These are phyloP conservation scores for Muntiacus muntjak DNA, from an alignment of 2,113 vertebrate genomes.

Conservation along the genomic window DNA sequence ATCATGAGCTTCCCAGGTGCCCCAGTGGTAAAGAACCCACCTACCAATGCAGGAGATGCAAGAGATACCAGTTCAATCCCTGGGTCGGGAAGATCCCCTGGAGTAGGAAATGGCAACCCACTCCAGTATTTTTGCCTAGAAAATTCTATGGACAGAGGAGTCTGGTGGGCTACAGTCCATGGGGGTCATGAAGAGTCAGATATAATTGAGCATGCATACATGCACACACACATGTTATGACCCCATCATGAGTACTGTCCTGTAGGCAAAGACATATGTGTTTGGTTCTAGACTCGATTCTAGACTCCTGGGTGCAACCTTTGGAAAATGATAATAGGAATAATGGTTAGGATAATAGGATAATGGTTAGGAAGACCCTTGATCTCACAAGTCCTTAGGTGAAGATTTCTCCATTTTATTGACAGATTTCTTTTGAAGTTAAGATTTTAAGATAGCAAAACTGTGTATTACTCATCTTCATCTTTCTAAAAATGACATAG, in stretches of 20 bases:
- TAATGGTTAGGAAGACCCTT: neutral
- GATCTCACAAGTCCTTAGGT: neutral
- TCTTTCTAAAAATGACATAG: neutral
- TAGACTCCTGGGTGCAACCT: neutral
- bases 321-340: neutral
- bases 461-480: neutral
- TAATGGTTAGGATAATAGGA: neutral
- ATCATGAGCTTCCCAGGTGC: neutral
- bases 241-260: neutral
- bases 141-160: neutral
- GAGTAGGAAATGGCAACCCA: neutral
- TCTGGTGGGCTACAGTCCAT: neutral
- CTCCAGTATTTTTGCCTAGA: neutral
- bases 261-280: neutral
- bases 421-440: neutral
- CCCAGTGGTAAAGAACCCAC: accelerated
- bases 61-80: neutral
- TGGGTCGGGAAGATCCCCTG: neutral
- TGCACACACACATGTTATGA: neutral
- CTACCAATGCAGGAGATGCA: neutral
- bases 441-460: neutral
- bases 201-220: neutral
- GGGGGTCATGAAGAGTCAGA: neutral
- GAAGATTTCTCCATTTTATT: neutral
- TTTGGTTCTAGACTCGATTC: neutral